Evolutionary conservation across 2,797 vertebrate genomes (phyloP).

Genomic region (Tragopan temminckii): DNA sequence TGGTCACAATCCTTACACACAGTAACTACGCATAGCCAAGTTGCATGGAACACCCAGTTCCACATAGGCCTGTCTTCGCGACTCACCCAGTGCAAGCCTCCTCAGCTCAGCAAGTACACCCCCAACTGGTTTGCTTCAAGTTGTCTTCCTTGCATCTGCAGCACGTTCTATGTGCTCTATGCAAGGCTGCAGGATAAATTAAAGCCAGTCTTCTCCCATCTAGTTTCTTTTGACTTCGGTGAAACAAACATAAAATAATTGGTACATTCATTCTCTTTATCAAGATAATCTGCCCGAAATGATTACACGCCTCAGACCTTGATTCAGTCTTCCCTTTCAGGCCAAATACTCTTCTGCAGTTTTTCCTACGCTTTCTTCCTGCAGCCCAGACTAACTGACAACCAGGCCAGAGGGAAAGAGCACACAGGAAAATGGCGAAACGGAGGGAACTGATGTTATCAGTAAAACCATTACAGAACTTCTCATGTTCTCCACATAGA

Average conservation of each 20-base stretch:
- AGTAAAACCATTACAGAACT: background rate
- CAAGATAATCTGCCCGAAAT: background rate
- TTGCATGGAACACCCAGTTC: background rate
- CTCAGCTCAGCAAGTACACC: background rate
- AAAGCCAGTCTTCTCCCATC: background rate
- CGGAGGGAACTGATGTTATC: background rate
- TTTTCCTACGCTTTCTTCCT: background rate
- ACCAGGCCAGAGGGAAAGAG: background rate
- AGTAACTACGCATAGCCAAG: background rate
- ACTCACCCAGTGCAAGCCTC: background rate
- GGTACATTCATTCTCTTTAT: background rate
- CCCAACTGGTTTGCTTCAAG: background rate
- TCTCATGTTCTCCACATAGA: background rate
- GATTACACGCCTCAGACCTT: background rate
- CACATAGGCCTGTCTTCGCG: background rate
- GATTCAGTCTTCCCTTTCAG: background rate
- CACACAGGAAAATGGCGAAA: background rate
- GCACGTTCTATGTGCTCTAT: fast-evolving
- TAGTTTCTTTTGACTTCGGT: background rate
- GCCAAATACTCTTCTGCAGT: background rate
- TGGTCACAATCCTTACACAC: no score
- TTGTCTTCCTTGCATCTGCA: background rate
- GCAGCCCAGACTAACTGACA: background rate
- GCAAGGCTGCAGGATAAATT: background rate
- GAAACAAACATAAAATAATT: background rate